Evolutionary conservation across 2,797 vertebrate genomes (phyloP).

Genomic region (Erethizon dorsatum): DNA sequence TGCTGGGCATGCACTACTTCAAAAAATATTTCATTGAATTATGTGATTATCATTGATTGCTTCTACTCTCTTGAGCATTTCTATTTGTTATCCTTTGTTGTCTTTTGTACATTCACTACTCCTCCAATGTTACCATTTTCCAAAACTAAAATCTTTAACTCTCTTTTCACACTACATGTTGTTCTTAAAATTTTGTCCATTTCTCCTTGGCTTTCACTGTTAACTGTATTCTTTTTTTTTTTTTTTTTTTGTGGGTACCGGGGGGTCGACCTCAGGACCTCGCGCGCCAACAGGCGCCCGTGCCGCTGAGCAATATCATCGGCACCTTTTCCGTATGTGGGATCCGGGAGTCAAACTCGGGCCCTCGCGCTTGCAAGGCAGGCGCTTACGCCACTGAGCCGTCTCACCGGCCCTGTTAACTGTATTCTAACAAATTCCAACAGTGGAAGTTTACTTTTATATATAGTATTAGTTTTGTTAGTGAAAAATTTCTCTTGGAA

Average conservation of each 20-base stretch:
- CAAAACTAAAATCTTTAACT: background rate
- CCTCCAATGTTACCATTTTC: constrained; percentile 28
- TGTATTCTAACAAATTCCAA: background rate
- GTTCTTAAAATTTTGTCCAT: constrained; percentile 33
- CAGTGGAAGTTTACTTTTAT: background rate
- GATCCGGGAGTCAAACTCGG: no score
- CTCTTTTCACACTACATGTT: background rate
- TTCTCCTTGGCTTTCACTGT: background rate
- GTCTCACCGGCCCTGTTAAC: no score
- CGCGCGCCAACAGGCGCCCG: no score
- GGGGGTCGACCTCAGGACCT: no score
- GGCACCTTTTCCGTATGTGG: no score
- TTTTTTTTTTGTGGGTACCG: no score
- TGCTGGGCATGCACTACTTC: background rate
- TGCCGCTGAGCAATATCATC: no score
- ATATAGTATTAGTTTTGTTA: background rate
- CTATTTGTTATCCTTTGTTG: constrained; percentile 15
- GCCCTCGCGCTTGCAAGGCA: no score
- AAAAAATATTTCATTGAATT: constrained; percentile 23
- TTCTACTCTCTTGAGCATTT: background rate
- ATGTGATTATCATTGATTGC: background rate
- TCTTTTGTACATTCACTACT: background rate
- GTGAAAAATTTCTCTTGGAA: background rate
- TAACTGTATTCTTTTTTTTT: background rate
- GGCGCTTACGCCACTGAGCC: no score